These are phyloP conservation scores for Styela plicata DNA, from an alignment of 23 tunicate genomes.

Conservation along the genomic window DNA sequence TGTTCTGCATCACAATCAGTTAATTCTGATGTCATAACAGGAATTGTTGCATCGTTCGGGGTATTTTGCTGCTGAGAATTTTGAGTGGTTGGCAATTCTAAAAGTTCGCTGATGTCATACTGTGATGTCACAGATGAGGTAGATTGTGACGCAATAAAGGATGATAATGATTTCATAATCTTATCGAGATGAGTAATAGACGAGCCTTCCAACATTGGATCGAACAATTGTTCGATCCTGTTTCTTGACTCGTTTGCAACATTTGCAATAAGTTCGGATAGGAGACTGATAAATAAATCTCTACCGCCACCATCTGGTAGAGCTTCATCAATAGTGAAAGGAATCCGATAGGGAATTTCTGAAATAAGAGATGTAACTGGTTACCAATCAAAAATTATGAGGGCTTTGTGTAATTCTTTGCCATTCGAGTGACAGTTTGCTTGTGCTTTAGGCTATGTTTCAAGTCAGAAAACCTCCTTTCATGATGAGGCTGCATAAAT, in stretches of 20 bases:
- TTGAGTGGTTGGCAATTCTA: neutral
- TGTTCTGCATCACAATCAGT: neutral
- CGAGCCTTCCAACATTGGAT: conserved; percentile 19
- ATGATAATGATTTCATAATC: conserved; percentile 8
- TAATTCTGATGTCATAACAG: neutral
- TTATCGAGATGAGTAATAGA: conserved; percentile 22
- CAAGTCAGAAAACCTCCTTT: no score
- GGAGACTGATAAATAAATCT: neutral
- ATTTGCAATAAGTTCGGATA: neutral
- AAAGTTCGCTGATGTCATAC: neutral
- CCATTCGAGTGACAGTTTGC: no score
- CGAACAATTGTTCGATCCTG: conserved; percentile 2
- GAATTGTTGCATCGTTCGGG: no score
- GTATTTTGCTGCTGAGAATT: no score
- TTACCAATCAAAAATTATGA: no score
- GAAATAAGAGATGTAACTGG: no score
- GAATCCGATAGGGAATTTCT: neutral
- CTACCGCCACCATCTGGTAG: conserved; percentile 1
- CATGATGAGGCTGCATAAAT: no score
- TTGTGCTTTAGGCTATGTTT: no score
- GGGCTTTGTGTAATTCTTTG: no score
- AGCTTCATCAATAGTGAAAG: neutral
- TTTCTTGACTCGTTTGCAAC: neutral
- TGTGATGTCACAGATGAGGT: neutral
- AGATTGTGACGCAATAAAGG: neutral